Evolutionary conservation across 1,140 invertebrate species (phyloP), one percentile per base, ranked within the genome.

Genomic region (Cepaea nemoralis): DNA sequence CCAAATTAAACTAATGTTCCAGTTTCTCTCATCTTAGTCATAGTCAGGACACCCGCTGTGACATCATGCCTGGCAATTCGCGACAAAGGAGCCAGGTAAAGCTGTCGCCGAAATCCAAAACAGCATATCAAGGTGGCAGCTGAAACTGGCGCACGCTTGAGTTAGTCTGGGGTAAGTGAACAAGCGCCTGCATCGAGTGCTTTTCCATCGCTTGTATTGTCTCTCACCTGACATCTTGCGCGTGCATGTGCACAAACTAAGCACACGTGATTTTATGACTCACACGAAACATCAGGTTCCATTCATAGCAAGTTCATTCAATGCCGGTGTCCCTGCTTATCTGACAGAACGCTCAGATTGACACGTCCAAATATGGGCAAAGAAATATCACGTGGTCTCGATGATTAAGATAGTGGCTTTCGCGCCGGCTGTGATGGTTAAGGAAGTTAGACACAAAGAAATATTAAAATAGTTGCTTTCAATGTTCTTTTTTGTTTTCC

Each of bases 191-290:
- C 27, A 31, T 63, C 59, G 27, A 63, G 59, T 63, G 59, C 59
- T 63, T 27, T 16, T 63, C 50, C 50, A 55, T 2, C n/a, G 19
- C 50, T 55, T 63, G n/a, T 31, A 63, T 63, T 63, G 59, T 63
- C 27, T 27, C 27, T 63, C 59, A 31, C 59, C 59, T 63, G 59
- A 27, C 59, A 63, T 31, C n/a, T 63, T 31, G 59, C 27, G 5
- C 22, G 59, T 63, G 59, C 59, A 63, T 63, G 59, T 31, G 59
- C 27, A 63, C n/a, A 63, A 63, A 63, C 10, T 63, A 63, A 27
- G 27, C 27, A 19, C 59, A 31, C 59, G 59, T 63, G 59, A 63
- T 63, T 27, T 31, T 19, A 27, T 63, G 59, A 63, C n/a, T 63
- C 59, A 63, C n/a, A 63, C 59, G 5, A 31, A 63, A 31, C 59